Base-by-base conservation (phyloP, 2,888 invertebrate species). In the Argyra leucocephala region DNA sequence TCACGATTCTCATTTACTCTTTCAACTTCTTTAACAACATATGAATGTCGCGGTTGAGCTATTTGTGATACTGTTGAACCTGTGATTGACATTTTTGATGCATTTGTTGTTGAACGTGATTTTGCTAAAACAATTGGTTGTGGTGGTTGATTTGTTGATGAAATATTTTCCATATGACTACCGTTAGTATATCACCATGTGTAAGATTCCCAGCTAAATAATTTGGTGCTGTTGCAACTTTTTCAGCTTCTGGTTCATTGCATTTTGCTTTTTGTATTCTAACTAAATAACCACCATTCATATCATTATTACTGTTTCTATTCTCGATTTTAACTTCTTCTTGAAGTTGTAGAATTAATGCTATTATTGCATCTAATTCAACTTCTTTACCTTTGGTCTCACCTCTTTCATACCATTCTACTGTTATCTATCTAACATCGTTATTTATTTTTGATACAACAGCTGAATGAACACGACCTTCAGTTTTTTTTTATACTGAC, bases 331-430 rank as follows among this genome's bases (percentile, higher is more conserved):
- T 18, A 48, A 18, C 48, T 48, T 48, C 48, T 18, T 48, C 48
- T 67, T 82, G 81, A 70, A 96, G 82, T 74, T 94, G 91, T 57
- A 94, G 93, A 83, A 96, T 96, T 70, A 96, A 83, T 64, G 89
- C 86, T 73, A 92, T 84, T 77, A 96, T 91, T 67, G 91, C 88
- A 74, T 92, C 93, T 79, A 96, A 85, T 81, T 96, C 96, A 78
- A 96, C 89, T 86, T 98, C 98, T 83, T 99, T 99, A 76, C 98
- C 99, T 83, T 99, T 99, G 63, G 98, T 98, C 83, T 99, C 99
- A 70, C 95, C 96, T 73, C 90, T 88, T 82, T 99, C 99, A 83
- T 94, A 96, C 99, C 99, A 99, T 83, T 99, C 99, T 70, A 99
- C 99, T 67, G 96, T 96, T 71, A 97, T 96, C 76, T 91, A 93